Conservation (phyloP, 2,113 vertebrate genomes). For the Salvelinus namaycush region DNA sequence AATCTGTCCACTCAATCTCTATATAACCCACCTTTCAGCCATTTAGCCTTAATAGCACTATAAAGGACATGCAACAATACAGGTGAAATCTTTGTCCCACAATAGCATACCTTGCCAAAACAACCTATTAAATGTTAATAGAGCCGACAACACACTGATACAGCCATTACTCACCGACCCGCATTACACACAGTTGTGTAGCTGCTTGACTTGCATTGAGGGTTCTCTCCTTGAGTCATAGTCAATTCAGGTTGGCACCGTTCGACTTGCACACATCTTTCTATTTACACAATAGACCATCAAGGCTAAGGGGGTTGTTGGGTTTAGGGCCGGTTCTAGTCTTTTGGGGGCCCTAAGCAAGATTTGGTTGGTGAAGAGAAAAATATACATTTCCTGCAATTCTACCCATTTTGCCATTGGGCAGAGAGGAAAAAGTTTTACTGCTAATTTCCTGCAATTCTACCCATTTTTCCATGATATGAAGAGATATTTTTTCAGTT, state of each 20-base stretch:
- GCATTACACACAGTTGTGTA: constrained; percentile 4
- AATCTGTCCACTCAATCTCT: not conserved
- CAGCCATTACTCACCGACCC: constrained; percentile 28
- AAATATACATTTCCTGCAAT: too few relatives aligned
- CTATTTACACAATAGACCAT: constrained; percentile 8
- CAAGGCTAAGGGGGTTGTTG: not conserved
- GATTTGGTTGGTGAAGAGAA: too few relatives aligned
- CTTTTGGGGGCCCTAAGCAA: too few relatives aligned
- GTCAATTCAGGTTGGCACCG: not conserved
- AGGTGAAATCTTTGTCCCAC: constrained; percentile 38
- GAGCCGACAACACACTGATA: constrained; percentile 37
- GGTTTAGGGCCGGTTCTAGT: too few relatives aligned
- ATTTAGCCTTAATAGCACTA: too few relatives aligned
- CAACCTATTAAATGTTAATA: constrained; percentile 52
- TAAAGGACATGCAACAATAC: too few relatives aligned
- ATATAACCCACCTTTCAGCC: not conserved
- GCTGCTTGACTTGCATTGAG: constrained; percentile 29
- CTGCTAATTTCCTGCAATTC: too few relatives aligned
- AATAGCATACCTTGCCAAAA: constrained; percentile 34
- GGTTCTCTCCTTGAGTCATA: not conserved
- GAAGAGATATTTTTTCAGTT: too few relatives aligned
- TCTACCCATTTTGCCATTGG: too few relatives aligned
- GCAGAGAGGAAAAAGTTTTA: too few relatives aligned
- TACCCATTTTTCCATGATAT: too few relatives aligned
- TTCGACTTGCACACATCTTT: not conserved